Evolutionary conservation across 2,888 invertebrate species (phyloP).

Genomic region (Diadegma fenestrale): DNA sequence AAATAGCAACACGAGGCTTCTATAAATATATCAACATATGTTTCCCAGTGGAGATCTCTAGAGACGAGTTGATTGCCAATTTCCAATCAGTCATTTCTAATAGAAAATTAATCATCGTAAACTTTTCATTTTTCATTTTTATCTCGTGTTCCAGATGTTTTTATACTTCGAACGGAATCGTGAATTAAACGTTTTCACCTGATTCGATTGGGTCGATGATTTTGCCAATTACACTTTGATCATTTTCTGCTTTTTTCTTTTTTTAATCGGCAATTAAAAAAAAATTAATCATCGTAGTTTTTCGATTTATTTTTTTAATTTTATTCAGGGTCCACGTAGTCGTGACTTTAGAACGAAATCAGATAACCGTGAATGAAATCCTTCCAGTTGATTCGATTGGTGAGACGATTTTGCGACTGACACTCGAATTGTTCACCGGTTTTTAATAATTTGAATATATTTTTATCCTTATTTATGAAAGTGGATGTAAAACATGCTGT

Average conservation of each 20-base stretch:
- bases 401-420: not conserved
- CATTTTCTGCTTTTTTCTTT: not conserved
- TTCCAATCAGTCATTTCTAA: constrained; percentile 21
- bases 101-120: constrained; percentile 4
- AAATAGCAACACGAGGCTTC: not conserved
- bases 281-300: not conserved
- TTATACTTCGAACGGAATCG: not conserved
- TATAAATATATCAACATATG: constrained; percentile 20
- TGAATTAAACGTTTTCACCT: not conserved
- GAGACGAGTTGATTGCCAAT: constrained; percentile 7
- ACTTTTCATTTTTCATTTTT: not conserved
- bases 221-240: not conserved
- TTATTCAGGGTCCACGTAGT: not conserved
- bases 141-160: not conserved
- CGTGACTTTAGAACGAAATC: not conserved
- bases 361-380: not conserved
- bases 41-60: not conserved
- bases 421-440: not conserved
- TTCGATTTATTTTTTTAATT: not conserved
- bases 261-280: not conserved
- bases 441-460: not conserved
- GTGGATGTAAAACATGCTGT: constrained; percentile 14
- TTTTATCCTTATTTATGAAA: constrained; percentile 38
- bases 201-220: not conserved
- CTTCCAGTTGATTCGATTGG: not conserved